Evolutionary conservation across 2,888 invertebrate genomes (phyloP).

Genomic region (Drosophila formosana): DNA sequence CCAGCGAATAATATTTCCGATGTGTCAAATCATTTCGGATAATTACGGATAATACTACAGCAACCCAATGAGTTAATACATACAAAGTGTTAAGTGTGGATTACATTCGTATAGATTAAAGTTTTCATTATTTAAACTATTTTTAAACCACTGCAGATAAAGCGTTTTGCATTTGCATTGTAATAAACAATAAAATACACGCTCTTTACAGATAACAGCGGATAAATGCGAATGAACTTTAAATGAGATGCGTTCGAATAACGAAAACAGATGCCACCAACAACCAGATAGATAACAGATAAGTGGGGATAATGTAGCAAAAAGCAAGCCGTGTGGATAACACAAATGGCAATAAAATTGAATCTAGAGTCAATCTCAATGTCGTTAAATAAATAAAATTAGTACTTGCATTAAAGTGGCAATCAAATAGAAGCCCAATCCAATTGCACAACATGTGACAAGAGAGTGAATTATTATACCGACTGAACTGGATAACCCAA

Average conservation of each 20-base stretch:
- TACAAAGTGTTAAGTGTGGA: background rate
- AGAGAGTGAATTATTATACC: slow-evolving; percentile 53
- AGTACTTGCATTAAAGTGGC: slow-evolving; percentile 16
- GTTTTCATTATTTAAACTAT: background rate
- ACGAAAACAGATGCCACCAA: background rate
- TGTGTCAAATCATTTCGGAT: slow-evolving; percentile 1
- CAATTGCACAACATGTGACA: slow-evolving; percentile 28
- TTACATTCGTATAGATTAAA: background rate
- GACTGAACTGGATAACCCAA: slow-evolving; percentile 21
- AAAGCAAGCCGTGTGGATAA: slow-evolving; percentile 1
- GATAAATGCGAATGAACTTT: background rate
- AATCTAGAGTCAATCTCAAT: slow-evolving; percentile 32
- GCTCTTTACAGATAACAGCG: background rate
- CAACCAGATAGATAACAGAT: background rate
- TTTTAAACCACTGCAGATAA: slow-evolving; percentile 8
- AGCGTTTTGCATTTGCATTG: slow-evolving; percentile 2
- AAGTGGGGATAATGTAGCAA: background rate
- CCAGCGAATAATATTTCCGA: background rate
- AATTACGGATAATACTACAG: slow-evolving; percentile 3
- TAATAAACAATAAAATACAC: background rate
- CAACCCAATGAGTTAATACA: background rate
- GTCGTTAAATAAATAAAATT: slow-evolving; percentile 20
- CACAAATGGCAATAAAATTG: slow-evolving; percentile 17
- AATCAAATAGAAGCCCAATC: slow-evolving; percentile 17
- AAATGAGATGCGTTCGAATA: background rate